Base-by-base conservation (phyloP, 2,797 vertebrate species). In the Cichlasoma orientale region DNA sequence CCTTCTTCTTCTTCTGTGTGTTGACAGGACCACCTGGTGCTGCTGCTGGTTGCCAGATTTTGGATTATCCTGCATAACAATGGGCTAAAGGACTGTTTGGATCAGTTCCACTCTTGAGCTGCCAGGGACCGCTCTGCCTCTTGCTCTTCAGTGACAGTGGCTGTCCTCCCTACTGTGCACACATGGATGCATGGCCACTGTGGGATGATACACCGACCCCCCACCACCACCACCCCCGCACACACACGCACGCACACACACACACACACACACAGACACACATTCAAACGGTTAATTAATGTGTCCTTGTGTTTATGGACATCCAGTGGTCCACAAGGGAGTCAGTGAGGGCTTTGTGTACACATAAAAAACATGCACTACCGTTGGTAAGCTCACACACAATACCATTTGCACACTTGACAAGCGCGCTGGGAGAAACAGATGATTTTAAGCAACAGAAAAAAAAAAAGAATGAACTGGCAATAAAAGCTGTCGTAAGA, bases 201-300 rank as follows among this genome's bases (percentile, higher is more conserved):
- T 50, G 85, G 88, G 80, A 88, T 19, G 68, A 80, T 66, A 63
- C 16, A n/a, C n/a, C n/a, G n/a, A n/a, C 23, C 59, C 59, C 38
- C 38, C 10, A 6, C 36, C 38, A 61, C 58, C 31, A 31, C 7
- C 7, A 31, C 7, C 6, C 31, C 1, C 7, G 7, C 33, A 36
- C 33, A 36, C 33, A 36, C 33, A 36, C 33, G 1, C 31, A 31
- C 31, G 1, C 31, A 1, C 57, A 36, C 31, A 59, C 13, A 59
- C 57, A 13, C 33, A 23, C 57, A 16, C 31, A 61, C 33, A 38
- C 58, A 38, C 33, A 59, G 77, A 55, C 85, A 80, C 88, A 81
- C 82, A 89, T 84, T 86, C 82, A 88, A 83, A 90, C 80, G 78
- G 81, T 92, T 93, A 93, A 94, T 94, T 93, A 93, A 92, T 82